A percentile compares a stretch with the other conserved stretches of the same genome.
Conservation (phyloP, 2,797 vertebrate genomes). For the Oophaga sylvatica region DNA sequence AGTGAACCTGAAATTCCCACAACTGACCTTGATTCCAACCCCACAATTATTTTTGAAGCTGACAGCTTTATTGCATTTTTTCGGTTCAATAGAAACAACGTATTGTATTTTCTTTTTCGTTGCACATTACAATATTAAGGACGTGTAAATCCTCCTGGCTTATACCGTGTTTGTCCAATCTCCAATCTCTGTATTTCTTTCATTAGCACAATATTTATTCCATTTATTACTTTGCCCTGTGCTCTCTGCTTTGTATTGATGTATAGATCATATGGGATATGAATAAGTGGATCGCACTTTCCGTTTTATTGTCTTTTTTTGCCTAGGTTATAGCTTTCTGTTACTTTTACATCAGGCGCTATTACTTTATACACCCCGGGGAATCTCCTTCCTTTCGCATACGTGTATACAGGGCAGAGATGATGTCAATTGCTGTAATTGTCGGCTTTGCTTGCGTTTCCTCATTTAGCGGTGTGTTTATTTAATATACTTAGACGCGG, state of each 20-base stretch:
- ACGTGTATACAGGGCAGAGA: background rate
- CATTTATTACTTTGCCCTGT: background rate
- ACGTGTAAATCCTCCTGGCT: conserved; percentile 34
- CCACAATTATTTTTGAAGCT: background rate
- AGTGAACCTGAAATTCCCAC: background rate
- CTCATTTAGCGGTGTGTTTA: conserved; percentile 37
- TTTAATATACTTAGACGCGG: conserved; percentile 9
- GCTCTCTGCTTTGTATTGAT: background rate
- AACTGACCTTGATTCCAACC: background rate
- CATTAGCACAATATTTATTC: conserved; percentile 17
- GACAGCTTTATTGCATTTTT: conserved; percentile 10
- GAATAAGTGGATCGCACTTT: conserved; percentile 4
- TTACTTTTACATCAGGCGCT: conserved; percentile 6
- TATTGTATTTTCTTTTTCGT: conserved; percentile 23
- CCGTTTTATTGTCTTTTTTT: conserved; percentile 19
- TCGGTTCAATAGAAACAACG: background rate
- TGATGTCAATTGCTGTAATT: conserved; percentile 27
- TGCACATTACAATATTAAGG: conserved; percentile 29
- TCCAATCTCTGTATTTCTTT: conserved; percentile 23
- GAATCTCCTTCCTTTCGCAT: conserved; percentile 23
- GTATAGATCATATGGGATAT: conserved; percentile 32
- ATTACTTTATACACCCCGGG: conserved; percentile 20
- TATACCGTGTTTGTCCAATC: conserved; percentile 1
- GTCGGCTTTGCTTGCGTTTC: conserved; percentile 18
- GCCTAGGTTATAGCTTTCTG: conserved; percentile 5